Base-by-base conservation (phyloP, 2,797 vertebrate genomes). In the Danio albolineatus region DNA sequence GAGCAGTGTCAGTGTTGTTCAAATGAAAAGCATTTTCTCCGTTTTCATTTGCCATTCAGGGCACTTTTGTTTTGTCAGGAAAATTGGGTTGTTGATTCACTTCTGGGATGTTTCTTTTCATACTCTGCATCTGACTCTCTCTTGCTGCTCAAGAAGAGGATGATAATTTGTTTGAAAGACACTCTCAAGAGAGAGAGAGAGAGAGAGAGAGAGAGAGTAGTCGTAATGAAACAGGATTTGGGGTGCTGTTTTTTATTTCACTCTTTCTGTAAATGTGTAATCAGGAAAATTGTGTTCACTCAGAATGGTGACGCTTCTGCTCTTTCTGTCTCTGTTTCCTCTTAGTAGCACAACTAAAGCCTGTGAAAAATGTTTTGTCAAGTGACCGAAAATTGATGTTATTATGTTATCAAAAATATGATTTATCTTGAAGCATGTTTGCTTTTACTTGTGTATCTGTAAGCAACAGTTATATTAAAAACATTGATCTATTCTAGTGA, bases 51-150 rank as follows among this genome's bases (percentile, higher is more conserved):
- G 54, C 44, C 54, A 60, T 70, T 70, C 51, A 69, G 51, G 8
- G 9, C 9, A 21, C 49, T 43, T 66, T 53, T 56, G 61, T 81
- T 76, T 69, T 60, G 79, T 69, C 13, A 39, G 10, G 53, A 73
- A 79, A 79, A 79, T 67, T 62, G 21, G 67, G 49, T 69, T 80
- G 61, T 60, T 75, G 44, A 62, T 81, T 81, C 49, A 76, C 65
- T 64, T 72, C 12, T 61, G 49, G 73, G 49, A 56, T 71, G 46
- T 73, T 51, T 66, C 43, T n/a, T 75, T 69, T 69, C 54, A 69
- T 41, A 78, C 54, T 53, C 60, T 3, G 70, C 2, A 54, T 57
- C 70, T 73, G 70, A 46, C 7, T 36, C 48, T 70, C 16, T 19
- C 21, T 73, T 49, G 16, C 46, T 56, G 2, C 36, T 65, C 4